A percentile compares a stretch with the other conserved stretches of the same genome.
Conservation (phyloP, 2,797 vertebrate genomes). For the Babyrousa celebensis region DNA sequence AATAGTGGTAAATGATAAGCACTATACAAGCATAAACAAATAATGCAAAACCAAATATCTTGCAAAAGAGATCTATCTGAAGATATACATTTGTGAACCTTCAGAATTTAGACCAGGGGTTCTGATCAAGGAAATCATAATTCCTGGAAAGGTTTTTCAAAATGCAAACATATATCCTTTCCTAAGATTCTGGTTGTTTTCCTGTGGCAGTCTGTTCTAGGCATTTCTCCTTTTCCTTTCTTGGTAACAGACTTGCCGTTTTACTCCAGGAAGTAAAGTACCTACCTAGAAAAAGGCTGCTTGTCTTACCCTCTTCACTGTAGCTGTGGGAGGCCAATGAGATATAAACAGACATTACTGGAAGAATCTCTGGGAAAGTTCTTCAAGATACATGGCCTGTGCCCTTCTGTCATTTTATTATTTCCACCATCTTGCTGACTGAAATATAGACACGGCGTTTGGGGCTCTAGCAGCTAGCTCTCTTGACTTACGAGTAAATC, state of each 20-base stretch:
- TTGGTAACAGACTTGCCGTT: neutral
- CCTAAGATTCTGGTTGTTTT: neutral
- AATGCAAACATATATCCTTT: neutral
- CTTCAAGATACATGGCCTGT: neutral
- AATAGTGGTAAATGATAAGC: neutral
- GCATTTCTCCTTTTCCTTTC: neutral
- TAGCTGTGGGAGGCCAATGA: neutral
- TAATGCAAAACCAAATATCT: neutral
- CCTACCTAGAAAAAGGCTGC: neutral
- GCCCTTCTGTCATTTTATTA: neutral
- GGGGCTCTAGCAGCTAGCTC: neutral
- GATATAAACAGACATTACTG: neutral
- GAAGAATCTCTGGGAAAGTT: neutral
- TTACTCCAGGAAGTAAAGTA: neutral
- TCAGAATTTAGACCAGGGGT: slow-evolving; percentile 44
- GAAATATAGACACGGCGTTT: neutral
- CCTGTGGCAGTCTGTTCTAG: neutral
- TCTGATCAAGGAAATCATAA: neutral
- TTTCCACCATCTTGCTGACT: neutral
- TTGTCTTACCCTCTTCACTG: neutral
- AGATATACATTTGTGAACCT: neutral
- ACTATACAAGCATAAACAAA: neutral
- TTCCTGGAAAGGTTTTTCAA: neutral
- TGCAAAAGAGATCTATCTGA: slow-evolving; percentile 1
- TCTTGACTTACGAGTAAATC: neutral